These are phyloP conservation scores for Carassius gibelio DNA, from an alignment of 2,113 vertebrate genomes.

Conservation along the genomic window DNA sequence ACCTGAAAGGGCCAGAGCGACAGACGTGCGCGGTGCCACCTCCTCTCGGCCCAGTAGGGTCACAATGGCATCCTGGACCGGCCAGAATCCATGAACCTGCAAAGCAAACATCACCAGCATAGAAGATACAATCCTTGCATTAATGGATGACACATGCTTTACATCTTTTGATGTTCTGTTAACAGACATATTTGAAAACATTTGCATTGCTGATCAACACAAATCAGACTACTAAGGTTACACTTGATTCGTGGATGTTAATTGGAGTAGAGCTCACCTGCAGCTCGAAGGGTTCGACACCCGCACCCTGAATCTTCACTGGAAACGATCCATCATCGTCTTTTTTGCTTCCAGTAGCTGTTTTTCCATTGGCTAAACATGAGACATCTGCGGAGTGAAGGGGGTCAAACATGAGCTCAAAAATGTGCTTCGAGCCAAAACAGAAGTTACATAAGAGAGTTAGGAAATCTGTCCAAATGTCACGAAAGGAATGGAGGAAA, in stretches of 20 bases:
- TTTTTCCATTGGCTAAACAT: conserved; percentile 47
- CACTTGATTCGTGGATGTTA: too few species aligned
- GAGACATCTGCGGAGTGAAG: conserved; percentile 57
- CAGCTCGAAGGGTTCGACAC: conserved; percentile 77
- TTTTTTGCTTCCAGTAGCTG: conserved; percentile 40
- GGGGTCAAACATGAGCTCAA: conserved; percentile 20
- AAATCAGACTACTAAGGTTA: not conserved
- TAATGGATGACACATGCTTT: not conserved
- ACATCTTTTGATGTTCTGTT: conserved; percentile 8
- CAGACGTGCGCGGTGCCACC: conserved; percentile 72
- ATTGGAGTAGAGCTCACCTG: conserved; percentile 66
- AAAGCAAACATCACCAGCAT: not conserved
- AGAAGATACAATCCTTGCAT: not conserved
- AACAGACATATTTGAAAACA: not conserved
- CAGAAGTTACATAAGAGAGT: conserved; percentile 14
- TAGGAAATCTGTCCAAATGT: not conserved
- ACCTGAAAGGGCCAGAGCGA: conserved; percentile 71
- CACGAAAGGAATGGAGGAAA: not conserved
- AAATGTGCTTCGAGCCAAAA: conserved; percentile 5
- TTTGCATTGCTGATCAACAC: not conserved
- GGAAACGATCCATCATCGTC: conserved; percentile 67
- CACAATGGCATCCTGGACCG: conserved; percentile 74
- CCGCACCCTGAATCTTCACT: conserved; percentile 79
- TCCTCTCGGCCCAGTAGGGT: conserved; percentile 70
- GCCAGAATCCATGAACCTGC: conserved; percentile 75